These are phyloP conservation scores for Callipepla squamata DNA, from an alignment of 2,113 vertebrate species.

Conservation along the genomic window DNA sequence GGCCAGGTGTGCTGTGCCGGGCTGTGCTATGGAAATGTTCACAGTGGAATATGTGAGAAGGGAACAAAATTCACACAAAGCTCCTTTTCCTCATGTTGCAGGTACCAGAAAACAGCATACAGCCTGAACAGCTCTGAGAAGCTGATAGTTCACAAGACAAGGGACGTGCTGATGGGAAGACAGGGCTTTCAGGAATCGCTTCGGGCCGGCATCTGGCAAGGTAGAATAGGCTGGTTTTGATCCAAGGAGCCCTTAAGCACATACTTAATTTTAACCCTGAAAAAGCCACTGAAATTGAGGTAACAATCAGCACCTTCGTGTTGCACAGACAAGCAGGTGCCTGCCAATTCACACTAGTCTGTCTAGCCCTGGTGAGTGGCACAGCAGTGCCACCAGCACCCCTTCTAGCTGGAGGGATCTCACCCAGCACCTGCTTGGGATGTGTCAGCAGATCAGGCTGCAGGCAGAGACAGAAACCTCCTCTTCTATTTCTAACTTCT, in stretches of 20 bases:
- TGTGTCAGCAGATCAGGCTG: background rate
- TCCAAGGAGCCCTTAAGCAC: background rate
- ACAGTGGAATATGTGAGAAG: background rate
- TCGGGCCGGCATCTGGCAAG: background rate
- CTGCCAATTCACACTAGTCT: background rate
- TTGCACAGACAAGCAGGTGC: background rate
- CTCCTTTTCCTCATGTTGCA: background rate
- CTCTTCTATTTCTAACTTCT: background rate
- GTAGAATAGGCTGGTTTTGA: background rate
- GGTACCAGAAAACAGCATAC: background rate
- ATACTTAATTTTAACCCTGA: background rate
- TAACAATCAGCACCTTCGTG: background rate
- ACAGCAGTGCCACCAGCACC: background rate
- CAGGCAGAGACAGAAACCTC: background rate
- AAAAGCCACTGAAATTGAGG: background rate
- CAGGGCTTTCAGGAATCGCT: background rate
- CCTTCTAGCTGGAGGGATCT: background rate
- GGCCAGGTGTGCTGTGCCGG: conserved; percentile 23
- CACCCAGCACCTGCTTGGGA: background rate
- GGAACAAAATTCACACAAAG: background rate
- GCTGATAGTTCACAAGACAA: background rate
- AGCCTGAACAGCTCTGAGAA: background rate
- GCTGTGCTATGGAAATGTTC: background rate
- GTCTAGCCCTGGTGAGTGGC: no score
- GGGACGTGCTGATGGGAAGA: background rate